Evolutionary conservation across 1,140 invertebrate species (phyloP), one percentile per base, ranked within the genome.

Genomic region (Lepidotrigona ventralis): DNA sequence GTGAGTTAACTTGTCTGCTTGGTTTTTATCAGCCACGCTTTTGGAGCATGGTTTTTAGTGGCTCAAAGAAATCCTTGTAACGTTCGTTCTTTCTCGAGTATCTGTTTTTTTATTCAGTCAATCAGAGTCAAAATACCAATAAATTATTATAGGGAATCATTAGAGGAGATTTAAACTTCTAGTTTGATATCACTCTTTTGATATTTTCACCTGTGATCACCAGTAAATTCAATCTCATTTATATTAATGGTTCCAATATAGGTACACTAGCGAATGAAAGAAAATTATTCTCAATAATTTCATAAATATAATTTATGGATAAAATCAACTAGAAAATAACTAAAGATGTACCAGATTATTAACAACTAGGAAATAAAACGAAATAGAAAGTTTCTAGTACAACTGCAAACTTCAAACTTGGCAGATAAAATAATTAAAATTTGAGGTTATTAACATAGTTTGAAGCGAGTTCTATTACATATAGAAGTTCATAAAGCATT

Each of bases 1-100:
- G 54, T 19, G 46, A 17, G 39, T 60, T 70, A 83, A 70, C 75
- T 70, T 26, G 46, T 60, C 66, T 33, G 74, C 33, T 53, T n/a
- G 46, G 81, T 83, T 78, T 78, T 83, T 83, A 63, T 19, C 23
- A 12, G 74, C 39, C 33, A 77, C 51, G 29, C 39, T 77, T 82
- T 83, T 56, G 54, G 66, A 70, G 54, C 75, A 21, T 1, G 33
- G 64, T 78, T 83, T 83, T 83, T 82, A 69, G n/a, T 1, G 15
- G 17, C 21, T 17, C 46, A 68, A 81, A 81, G 80, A 81, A 81
- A 8, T 39, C 66, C 15, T n/a, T 21, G 8, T 63, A 33, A 51
- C 60, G 53, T 74, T 19, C 23, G 19, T 2, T 33, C 60, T 68
- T 68, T 63, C 76, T 76, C 23, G 3, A 21, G 11, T 17, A 66